Evolutionary conservation across 2,113 vertebrate species (phyloP).

Genomic region (Pachycephala philippinensis): DNA sequence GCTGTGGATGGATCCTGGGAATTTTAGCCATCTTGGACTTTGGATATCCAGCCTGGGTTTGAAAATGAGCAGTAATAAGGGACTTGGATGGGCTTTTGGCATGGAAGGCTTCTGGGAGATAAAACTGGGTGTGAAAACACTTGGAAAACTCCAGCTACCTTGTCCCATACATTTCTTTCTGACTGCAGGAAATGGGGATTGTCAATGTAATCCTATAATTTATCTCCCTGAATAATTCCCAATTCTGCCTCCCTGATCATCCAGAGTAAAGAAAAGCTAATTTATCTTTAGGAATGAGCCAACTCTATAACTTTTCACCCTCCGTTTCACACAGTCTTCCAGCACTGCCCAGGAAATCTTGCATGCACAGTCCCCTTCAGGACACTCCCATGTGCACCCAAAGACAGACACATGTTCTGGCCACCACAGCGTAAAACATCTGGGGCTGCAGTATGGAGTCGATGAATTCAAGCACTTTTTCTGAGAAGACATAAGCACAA

Average conservation of each 20-base stretch:
- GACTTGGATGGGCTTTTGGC: background rate
- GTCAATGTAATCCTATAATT: background rate
- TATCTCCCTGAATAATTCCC: background rate
- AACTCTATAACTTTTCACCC: background rate
- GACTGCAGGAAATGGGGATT: background rate
- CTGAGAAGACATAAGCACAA: background rate
- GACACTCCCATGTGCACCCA: fast-evolving
- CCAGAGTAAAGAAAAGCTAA: background rate
- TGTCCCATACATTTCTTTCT: background rate
- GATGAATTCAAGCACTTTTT: background rate
- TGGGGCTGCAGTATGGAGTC: background rate
- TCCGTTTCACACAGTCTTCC: background rate
- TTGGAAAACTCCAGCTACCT: background rate
- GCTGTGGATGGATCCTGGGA: background rate
- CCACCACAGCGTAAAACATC: background rate
- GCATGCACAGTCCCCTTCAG: background rate
- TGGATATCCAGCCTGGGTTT: background rate
- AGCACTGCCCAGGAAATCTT: background rate
- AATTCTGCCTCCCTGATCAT: background rate
- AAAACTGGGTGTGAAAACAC: background rate
- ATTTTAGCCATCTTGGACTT: background rate
- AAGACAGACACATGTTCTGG: background rate
- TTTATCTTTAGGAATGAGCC: background rate
- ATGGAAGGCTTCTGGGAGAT: background rate
- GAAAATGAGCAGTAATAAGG: background rate